Evolutionary conservation across 2,797 vertebrate species (phyloP), one percentile per base, ranked within the genome.

Genomic region (Peromyscus attwateri): DNA sequence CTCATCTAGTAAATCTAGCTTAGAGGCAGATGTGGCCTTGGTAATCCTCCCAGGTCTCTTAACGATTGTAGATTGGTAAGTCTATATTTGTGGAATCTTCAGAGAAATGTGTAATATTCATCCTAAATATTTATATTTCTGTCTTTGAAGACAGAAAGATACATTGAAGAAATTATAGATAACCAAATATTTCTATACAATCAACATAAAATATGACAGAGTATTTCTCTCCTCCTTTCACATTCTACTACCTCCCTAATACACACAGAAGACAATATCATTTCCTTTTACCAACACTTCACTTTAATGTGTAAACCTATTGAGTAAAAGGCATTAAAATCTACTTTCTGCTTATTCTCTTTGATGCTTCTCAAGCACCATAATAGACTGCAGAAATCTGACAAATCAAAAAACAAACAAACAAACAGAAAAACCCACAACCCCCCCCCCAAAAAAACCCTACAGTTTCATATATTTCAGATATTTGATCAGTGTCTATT

Each of bases 91-190:
- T 79, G 29, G 3, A 66, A 40, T 66, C 2, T 60, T 85, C 8
- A 88, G 10, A 92, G 92, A 89, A 49, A 75, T 25, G 68, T 83
- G 25, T 46, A 92, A 89, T 73, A 43, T 71, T 83, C 25, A 83
- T 64, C 2, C 8, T 62, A 66, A 92, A 40, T 73, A 55, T 3
- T 60, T 46, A 92, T 16, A 9, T 5, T 70, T 9, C 0, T 57
- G 6, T 40, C 1, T 85, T 85, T 1, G 8, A 49, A 52, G 52
- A 52, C 13, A 13, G 52, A 52, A 52, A 52, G 52, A 52, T 13
- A 52, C 52, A 14, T 14, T 52, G 52, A 14, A 82, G 16, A 94
- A 92, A 79, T 27, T 10, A 31, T 23, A 25, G 16, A 46, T 40
- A 9, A 68, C 23, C 52, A 52, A 9, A 71, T 34, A 12, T 46